Evolutionary conservation across 1,140 invertebrate genomes (phyloP).

Genomic region (Onthophagus taurus): DNA sequence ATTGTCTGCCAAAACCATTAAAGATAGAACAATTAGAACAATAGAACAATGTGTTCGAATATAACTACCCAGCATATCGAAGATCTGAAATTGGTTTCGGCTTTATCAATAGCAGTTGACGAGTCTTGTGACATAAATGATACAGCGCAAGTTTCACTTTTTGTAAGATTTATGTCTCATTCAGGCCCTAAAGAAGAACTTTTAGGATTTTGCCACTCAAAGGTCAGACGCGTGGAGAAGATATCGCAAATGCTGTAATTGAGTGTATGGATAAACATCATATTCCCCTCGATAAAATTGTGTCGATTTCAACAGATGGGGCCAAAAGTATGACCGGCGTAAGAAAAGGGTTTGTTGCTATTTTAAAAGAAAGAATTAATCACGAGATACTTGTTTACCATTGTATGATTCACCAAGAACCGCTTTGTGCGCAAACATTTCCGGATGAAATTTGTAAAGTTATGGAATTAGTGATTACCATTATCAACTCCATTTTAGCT

Average conservation of each 20-base stretch:
- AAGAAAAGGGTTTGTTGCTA: too few relatives aligned
- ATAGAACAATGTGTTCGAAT: conserved; percentile 1
- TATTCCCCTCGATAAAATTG: conserved; percentile 30
- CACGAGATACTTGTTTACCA: too few relatives aligned
- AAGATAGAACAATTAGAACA: conserved; percentile 18
- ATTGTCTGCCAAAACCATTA: too few relatives aligned
- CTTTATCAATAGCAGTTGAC: conserved; percentile 27
- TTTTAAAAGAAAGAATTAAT: too few relatives aligned
- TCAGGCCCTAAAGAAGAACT: conserved; percentile 25
- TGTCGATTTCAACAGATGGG: conserved; percentile 30
- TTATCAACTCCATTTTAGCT: conserved; percentile 6
- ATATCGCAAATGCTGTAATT: conserved; percentile 28
- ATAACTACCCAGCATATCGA: conserved; percentile 1
- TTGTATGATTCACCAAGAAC: conserved; percentile 27
- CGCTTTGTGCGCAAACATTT: conserved; percentile 28
- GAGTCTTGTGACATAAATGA: too few relatives aligned
- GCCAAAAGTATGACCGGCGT: too few relatives aligned
- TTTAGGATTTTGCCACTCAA: conserved; percentile 25
- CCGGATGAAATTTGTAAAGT: conserved; percentile 23
- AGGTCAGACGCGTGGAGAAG: conserved; percentile 25
- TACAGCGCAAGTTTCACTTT: too few relatives aligned
- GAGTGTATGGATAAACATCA: conserved; percentile 24
- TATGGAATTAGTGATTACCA: conserved; percentile 21
- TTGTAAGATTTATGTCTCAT: conserved; percentile 21
- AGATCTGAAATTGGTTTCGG: conserved; percentile 16